Conservation (phyloP, 2,797 vertebrate species). For the Premnoplex brunnescens region DNA sequence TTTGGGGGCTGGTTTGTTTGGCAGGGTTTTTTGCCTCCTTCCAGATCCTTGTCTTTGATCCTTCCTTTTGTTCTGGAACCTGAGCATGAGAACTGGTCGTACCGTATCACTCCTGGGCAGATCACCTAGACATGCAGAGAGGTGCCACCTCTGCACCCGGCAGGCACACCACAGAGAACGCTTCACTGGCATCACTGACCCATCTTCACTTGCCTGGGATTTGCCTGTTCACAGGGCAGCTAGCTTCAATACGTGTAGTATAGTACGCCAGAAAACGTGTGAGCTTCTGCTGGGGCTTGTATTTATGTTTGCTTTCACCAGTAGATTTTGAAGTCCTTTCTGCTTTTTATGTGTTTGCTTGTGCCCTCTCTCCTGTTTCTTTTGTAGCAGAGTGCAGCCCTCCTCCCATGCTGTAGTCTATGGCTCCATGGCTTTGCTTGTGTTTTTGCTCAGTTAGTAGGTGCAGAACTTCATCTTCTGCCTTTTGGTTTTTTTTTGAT, state of each 20-base stretch:
- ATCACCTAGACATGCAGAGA: fast-evolving
- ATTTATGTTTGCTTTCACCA: not conserved
- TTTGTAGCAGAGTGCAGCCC: not conserved
- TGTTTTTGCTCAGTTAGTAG: not conserved
- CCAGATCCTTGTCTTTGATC: not conserved
- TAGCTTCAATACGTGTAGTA: not conserved
- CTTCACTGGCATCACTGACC: not conserved
- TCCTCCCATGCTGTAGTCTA: not conserved
- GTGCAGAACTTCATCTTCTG: not conserved
- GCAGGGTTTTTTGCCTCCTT: not conserved
- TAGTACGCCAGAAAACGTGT: not conserved
- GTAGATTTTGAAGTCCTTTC: not conserved
- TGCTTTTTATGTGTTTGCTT: not conserved
- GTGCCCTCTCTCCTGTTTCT: not conserved
- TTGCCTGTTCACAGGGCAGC: not conserved
- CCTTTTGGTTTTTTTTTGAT: not conserved
- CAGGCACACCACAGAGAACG: fast-evolving
- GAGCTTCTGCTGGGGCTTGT: not conserved
- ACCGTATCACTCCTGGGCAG: not conserved
- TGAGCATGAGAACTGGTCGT: not conserved
- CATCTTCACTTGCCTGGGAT: not conserved
- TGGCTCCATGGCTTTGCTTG: not conserved
- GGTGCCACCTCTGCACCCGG: not conserved
- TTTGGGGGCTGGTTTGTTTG: not conserved
- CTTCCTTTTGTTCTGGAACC: not conserved